A percentile compares a stretch with the other conserved stretches of the same genome.
These are phyloP conservation scores for Dendrolimus pini DNA, from an alignment of 2,888 invertebrate genomes.

Conservation along the genomic window DNA sequence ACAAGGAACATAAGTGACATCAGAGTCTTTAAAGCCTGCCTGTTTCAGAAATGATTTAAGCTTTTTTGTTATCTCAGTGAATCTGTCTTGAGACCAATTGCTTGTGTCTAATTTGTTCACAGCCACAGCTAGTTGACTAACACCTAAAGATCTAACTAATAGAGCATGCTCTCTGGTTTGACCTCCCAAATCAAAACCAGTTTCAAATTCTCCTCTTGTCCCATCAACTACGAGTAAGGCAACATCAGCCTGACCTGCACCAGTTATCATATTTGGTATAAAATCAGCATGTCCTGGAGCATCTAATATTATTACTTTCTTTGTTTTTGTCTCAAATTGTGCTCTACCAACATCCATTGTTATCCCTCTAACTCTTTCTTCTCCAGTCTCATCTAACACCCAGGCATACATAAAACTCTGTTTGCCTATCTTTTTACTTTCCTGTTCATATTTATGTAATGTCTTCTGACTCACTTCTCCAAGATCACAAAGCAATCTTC, in stretches of 20 bases:
- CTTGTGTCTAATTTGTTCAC: conserved; percentile 98
- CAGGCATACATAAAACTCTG: conserved; percentile 99
- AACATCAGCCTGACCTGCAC: conserved; percentile 98
- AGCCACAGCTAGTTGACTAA: conserved; percentile 94
- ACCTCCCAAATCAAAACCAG: conserved; percentile 98
- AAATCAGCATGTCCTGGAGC: conserved; percentile 99
- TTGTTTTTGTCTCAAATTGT: conserved; percentile 92
- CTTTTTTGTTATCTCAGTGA: conserved; percentile 91
- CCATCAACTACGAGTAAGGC: conserved; percentile 98
- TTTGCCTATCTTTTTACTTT: conserved; percentile 97
- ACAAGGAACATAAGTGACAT: conserved; percentile 94
- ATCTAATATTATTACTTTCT: conserved; percentile 91
- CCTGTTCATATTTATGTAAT: conserved; percentile 98
- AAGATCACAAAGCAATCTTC: conserved; percentile 90
- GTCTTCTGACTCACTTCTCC: conserved; percentile 91
- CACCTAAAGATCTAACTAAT: conserved; percentile 91
- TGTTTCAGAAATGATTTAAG: conserved; percentile 90
- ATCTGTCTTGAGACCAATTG: conserved; percentile 94
- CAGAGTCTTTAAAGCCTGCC: conserved; percentile 92
- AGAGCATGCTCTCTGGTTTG: conserved; percentile 98
- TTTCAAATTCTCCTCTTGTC: conserved; percentile 97
- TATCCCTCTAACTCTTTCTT: conserved; percentile 96
- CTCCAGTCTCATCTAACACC: conserved; percentile 99
- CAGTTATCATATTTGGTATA: conserved; percentile 99
- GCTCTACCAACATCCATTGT: conserved; percentile 99